A percentile compares a stretch with the other conserved stretches of the same genome.
Evolutionary conservation across 2,888 invertebrate species (phyloP).

Genomic region (Meteorus cinctellus): DNA sequence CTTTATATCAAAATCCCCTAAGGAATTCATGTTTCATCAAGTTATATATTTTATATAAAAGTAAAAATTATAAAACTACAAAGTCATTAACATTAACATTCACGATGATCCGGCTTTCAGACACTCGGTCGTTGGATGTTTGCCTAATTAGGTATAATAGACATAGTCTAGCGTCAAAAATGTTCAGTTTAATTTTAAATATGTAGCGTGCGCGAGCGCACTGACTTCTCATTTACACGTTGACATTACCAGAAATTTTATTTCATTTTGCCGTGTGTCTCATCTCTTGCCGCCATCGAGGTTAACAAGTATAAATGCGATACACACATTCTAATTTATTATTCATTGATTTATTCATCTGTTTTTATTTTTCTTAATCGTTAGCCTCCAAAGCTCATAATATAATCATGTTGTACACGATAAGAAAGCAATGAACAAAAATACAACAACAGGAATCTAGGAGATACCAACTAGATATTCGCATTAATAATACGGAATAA

Average conservation of each 20-base stretch:
- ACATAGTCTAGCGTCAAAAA: slow-evolving; percentile 23
- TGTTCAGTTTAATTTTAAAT: slow-evolving; percentile 9
- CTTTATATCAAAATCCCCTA: no score
- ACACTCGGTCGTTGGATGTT: slow-evolving; percentile 23
- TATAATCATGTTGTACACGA: not conserved
- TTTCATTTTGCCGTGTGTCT: not conserved
- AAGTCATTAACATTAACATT: slow-evolving; percentile 13
- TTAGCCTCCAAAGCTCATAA: not conserved
- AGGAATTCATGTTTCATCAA: no score
- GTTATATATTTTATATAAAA: no score
- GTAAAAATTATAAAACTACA: no score
- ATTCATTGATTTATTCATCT: not conserved
- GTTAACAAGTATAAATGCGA: slow-evolving; percentile 7
- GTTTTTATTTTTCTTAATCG: not conserved
- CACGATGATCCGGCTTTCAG: slow-evolving; percentile 17
- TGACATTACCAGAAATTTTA: not conserved
- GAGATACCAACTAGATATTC: no score
- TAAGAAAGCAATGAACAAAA: no score
- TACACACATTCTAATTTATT: not conserved
- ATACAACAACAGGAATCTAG: no score
- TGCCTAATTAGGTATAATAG: slow-evolving; percentile 35
- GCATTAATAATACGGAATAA: no score
- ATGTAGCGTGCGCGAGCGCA: not conserved
- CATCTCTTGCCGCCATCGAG: slow-evolving; percentile 8
- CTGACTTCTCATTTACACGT: not conserved